phyloP scores from a whole-genome alignment of 2,888 invertebrate species.

The Incurvaria masculella region DNA sequence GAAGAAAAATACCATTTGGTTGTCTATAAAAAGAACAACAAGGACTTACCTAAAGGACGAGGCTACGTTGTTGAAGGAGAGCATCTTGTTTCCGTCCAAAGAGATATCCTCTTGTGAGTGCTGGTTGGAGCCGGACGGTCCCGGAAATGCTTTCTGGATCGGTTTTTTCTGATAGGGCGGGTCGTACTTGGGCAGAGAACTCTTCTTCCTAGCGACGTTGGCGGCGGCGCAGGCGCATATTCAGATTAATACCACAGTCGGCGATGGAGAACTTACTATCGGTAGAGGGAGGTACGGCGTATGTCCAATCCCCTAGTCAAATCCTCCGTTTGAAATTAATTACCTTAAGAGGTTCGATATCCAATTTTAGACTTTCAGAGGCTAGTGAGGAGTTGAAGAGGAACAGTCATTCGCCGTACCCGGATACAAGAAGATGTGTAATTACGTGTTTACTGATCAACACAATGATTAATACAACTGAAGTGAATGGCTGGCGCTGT shows the following conservation, averaged over 20 bases:
- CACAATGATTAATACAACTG: neutral
- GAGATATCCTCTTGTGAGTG: conserved; percentile 79
- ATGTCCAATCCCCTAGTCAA: neutral
- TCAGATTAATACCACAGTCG: conserved; percentile 39
- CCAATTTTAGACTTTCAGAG: too few relatives aligned
- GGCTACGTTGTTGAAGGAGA: conserved; percentile 71
- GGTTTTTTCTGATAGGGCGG: conserved; percentile 85
- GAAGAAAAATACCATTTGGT: too few relatives aligned
- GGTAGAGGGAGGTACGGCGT: neutral
- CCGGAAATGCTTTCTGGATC: conserved; percentile 68
- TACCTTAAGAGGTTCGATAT: too few relatives aligned
- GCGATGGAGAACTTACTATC: neutral
- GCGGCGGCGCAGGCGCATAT: conserved; percentile 49
- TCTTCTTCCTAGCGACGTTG: conserved; percentile 75
- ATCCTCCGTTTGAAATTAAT: too few relatives aligned
- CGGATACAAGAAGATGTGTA: neutral
- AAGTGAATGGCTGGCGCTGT: conserved; percentile 45
- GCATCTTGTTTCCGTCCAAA: conserved; percentile 79
- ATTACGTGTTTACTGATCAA: too few relatives aligned
- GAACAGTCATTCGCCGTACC: neutral
- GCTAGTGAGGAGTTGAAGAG: too few relatives aligned
- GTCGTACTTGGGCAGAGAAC: conserved; percentile 85
- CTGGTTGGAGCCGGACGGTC: conserved; percentile 63
- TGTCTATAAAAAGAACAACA: conserved; percentile 13
- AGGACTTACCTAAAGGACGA: conserved; percentile 64